Evolutionary conservation across 2,113 vertebrate species (phyloP).

Genomic region (Pterocles burchelli): DNA sequence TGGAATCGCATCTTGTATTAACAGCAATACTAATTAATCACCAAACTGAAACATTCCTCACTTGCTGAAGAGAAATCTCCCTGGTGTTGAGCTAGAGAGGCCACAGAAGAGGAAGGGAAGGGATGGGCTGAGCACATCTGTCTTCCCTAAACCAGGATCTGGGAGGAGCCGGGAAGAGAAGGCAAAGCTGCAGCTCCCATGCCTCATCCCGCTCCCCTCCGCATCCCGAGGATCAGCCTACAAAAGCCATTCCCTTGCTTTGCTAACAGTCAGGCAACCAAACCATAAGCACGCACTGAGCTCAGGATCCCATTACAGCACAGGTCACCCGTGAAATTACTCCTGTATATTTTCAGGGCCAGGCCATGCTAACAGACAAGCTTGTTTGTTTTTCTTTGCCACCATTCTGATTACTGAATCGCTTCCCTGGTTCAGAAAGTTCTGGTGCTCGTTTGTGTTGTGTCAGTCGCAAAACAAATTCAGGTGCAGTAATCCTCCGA

Average conservation of each 20-base stretch:
- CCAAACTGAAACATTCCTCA: conserved; percentile 29
- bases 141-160: no score
- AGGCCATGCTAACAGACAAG: neutral
- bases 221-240: neutral
- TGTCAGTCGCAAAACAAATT: conserved; percentile 25
- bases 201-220: neutral
- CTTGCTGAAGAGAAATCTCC: neutral
- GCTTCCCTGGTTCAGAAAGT: conserved; percentile 18
- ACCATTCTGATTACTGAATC: neutral
- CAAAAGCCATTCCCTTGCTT: neutral
- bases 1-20: conserved; percentile 60
- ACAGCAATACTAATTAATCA: conserved; percentile 73
- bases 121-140: neutral
- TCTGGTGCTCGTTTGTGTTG: neutral
- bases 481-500: neutral
- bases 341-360: neutral
- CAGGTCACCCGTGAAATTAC: conserved; percentile 35
- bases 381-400: conserved; percentile 6
- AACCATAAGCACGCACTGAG: neutral
- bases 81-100: neutral
- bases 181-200: no score
- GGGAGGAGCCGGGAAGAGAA: no score
- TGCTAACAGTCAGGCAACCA: neutral
- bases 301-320: neutral
- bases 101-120: neutral